Percentiles rank a stretch among this genome's conserved stretches.
phyloP scores from a whole-genome alignment of 2,888 invertebrate species.

The Eristalis pertinax region DNA sequence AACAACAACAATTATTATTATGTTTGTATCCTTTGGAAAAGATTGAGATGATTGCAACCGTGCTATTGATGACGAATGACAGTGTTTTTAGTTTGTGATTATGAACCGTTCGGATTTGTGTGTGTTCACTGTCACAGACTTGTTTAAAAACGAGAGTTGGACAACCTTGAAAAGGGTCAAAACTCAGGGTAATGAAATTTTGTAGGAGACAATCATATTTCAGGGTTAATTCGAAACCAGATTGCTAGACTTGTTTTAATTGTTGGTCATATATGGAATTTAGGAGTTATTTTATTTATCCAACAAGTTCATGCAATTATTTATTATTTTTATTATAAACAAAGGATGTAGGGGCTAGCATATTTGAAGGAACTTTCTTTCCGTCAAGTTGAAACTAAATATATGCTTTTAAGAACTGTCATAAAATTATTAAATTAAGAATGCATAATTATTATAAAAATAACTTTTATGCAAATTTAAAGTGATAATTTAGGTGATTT shows the following conservation, averaged over 20 bases:
- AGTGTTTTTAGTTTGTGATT: neutral
- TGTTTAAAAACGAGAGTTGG: neutral
- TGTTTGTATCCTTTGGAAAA: neutral
- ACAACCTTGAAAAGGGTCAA: neutral
- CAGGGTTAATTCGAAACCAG: neutral
- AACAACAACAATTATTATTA: neutral
- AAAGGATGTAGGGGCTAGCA: no score
- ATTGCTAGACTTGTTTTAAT: neutral
- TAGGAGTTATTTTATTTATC: neutral
- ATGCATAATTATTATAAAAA: no score
- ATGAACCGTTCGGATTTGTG: neutral
- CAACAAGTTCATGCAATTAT: no score
- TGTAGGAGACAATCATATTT: neutral
- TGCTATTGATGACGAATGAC: slow-evolving; percentile 11
- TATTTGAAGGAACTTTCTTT: no score
- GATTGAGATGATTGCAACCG: neutral
- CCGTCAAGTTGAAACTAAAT: no score
- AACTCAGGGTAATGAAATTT: neutral
- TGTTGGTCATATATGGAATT: neutral
- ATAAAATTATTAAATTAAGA: no score
- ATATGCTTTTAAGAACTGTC: no score
- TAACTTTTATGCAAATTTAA: no score
- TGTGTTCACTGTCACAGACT: neutral
- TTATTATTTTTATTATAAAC: no score
- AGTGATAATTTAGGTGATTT: no score